phyloP scores from a whole-genome alignment of 1,140 invertebrate genomes.

The Latrodectus geometricus region DNA sequence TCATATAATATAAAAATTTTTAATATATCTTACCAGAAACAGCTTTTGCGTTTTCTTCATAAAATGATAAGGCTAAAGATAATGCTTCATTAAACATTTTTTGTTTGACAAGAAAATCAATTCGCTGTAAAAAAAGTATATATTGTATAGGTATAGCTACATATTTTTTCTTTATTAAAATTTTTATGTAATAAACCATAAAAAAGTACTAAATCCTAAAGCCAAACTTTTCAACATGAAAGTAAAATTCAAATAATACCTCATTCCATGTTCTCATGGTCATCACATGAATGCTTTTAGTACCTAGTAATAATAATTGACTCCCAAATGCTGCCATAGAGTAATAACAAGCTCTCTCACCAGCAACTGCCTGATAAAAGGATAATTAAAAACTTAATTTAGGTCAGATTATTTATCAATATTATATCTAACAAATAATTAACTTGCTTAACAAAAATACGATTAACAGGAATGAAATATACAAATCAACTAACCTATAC shows the following conservation, averaged over 20 bases:
- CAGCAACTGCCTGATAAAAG: constrained; percentile 79
- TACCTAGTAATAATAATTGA: constrained; percentile 86
- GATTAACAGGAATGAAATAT: no score
- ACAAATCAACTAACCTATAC: no score
- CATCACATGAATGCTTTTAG: constrained; percentile 82
- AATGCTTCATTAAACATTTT: constrained; percentile 76
- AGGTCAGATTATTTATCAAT: no score
- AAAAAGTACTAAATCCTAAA: not conserved
- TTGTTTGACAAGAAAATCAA: constrained; percentile 71
- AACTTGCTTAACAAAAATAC: no score
- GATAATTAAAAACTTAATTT: not conserved
- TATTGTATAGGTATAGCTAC: not conserved
- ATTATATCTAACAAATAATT: no score
- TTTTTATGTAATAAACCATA: not conserved
- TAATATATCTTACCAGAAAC: constrained; percentile 65
- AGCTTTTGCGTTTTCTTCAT: constrained; percentile 78
- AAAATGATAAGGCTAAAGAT: constrained; percentile 77
- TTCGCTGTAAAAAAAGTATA: constrained; percentile 67
- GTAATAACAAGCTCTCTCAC: constrained; percentile 90
- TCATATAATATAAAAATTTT: no score
- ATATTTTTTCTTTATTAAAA: not conserved
- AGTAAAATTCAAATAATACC: constrained; percentile 65
- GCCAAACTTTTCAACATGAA: not conserved
- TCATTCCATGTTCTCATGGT: constrained; percentile 87
- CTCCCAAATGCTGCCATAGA: constrained; percentile 81